phyloP scores from a whole-genome alignment of 2,113 vertebrate genomes.

The Microcebus lehilahytsara region DNA sequence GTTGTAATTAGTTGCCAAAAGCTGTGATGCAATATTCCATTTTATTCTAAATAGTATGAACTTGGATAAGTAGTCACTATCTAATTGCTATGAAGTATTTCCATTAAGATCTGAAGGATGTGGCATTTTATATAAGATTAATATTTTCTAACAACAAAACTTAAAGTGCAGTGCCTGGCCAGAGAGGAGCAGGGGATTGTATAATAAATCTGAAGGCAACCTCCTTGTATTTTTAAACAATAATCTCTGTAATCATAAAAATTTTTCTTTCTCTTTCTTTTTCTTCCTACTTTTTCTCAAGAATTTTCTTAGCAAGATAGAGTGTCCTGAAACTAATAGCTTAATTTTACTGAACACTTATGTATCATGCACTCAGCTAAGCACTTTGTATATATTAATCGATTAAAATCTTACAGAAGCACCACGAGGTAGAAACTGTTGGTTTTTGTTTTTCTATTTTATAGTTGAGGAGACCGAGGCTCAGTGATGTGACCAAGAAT shows the following conservation, averaged over 20 bases:
- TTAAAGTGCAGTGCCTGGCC: neutral
- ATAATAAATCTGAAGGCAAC: constrained; percentile 1
- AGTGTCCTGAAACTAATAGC: neutral
- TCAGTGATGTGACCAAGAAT: neutral
- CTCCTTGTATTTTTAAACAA: neutral
- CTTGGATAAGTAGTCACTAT: neutral
- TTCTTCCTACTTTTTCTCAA: neutral
- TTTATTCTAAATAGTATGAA: constrained; percentile 24
- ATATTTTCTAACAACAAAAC: neutral
- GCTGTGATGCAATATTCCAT: neutral
- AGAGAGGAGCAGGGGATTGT: neutral
- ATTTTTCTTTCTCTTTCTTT: neutral
- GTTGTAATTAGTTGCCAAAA: neutral
- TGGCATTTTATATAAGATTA: constrained; percentile 32
- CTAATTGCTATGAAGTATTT: constrained; percentile 29
- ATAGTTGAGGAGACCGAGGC: neutral
- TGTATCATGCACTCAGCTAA: neutral
- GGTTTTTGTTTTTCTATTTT: neutral
- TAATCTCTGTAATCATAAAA: neutral
- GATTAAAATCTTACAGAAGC: constrained; percentile 1
- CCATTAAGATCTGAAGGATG: neutral
- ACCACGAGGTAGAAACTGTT: neutral
- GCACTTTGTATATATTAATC: neutral
- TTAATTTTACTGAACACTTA: neutral
- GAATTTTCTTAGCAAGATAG: neutral